Percentiles rank a stretch among this genome's conserved stretches.
Conservation (phyloP, 2,888 invertebrate genomes). For the Diarsia rubi region DNA sequence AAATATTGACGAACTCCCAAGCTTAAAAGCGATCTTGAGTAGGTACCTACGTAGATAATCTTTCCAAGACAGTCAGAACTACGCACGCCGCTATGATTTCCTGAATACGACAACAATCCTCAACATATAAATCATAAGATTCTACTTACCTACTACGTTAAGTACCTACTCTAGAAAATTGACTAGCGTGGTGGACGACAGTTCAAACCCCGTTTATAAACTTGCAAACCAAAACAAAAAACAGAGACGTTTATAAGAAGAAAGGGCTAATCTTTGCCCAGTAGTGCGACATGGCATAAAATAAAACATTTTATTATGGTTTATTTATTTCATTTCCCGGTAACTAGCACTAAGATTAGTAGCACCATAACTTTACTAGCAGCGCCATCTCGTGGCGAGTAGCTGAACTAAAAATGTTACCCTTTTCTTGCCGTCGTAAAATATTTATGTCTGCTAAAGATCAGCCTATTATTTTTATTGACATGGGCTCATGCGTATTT, state of each 20-base stretch:
- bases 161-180: background rate
- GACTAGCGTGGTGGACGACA: background rate
- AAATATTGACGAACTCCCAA: background rate
- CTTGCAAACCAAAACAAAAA: background rate
- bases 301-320: background rate
- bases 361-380: background rate
- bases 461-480: background rate
- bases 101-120: background rate
- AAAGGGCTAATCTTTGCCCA: background rate
- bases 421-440: too few species aligned
- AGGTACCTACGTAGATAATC: background rate
- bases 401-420: constrained; percentile 37
- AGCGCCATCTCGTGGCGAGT: constrained; percentile 56
- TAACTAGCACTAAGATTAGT: background rate
- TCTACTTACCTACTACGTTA: too few species aligned
- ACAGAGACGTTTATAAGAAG: background rate
- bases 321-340: background rate
- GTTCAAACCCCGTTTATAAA: background rate
- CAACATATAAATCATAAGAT: background rate
- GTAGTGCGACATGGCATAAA: background rate
- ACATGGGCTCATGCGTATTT: background rate
- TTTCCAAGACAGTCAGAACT: background rate
- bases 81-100: background rate
- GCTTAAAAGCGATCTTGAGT: background rate
- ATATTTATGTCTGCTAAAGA: background rate